Percentiles rank a stretch among this genome's conserved stretches.
Conservation (phyloP, 2,797 vertebrate genomes). For the Pygocentrus nattereri region DNA sequence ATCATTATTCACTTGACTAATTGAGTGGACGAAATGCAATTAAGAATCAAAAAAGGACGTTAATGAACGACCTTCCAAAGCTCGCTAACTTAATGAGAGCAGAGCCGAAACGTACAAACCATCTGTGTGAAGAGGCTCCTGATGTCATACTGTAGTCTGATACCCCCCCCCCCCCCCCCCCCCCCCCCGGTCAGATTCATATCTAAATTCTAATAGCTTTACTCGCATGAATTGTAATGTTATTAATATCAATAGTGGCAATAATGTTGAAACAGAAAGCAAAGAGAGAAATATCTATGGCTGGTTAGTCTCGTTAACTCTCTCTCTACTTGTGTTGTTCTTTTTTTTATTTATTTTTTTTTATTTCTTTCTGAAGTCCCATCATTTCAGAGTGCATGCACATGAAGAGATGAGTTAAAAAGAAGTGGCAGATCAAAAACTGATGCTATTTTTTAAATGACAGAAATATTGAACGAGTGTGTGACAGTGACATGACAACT, state of each 20-base stretch:
- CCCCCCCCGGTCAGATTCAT: no score
- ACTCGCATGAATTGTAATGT: neutral
- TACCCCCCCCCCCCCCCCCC: no score
- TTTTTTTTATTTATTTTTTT: neutral
- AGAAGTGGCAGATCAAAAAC: neutral
- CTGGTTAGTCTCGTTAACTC: neutral
- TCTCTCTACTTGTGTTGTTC: neutral
- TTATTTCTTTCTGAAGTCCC: neutral
- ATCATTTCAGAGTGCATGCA: neutral
- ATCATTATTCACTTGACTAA: slow-evolving; percentile 61
- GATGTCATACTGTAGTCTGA: neutral
- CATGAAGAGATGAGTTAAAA: neutral
- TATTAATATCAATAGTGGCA: neutral
- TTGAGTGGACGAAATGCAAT: slow-evolving; percentile 70
- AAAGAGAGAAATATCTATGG: no score
- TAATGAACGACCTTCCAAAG: slow-evolving; percentile 60
- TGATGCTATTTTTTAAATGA: neutral
- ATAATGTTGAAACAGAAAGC: neutral
- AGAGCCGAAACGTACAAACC: slow-evolving; percentile 52
- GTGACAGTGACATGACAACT: neutral
- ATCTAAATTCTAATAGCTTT: neutral
- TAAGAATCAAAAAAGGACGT: slow-evolving; percentile 65
- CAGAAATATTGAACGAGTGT: neutral
- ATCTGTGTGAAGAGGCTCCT: slow-evolving; percentile 35
- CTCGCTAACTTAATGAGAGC: slow-evolving; percentile 68